Conservation (phyloP, 2,888 invertebrate species). For the Sphaerophoria taeniata region DNA sequence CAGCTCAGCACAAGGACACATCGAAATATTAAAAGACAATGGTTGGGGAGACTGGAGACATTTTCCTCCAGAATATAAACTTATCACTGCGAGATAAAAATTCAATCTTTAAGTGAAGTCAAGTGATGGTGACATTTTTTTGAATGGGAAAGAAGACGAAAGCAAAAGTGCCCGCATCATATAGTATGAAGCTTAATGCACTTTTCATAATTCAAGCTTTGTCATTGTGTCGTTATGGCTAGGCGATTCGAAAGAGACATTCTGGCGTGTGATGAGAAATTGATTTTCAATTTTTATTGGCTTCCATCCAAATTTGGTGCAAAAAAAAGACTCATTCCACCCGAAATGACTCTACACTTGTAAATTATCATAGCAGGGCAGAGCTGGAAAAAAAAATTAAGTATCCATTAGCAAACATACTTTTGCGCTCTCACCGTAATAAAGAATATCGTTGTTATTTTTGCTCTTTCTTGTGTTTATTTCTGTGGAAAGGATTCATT, state of each 20-base stretch:
- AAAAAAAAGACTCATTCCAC: slow-evolving; percentile 12
- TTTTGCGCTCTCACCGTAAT: slow-evolving; percentile 32
- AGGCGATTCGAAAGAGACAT: slow-evolving; percentile 11
- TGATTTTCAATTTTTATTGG: slow-evolving; percentile 71
- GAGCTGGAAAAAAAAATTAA: slow-evolving; percentile 23
- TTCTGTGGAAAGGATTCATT: slow-evolving; percentile 39
- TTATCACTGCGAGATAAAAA: slow-evolving; percentile 40
- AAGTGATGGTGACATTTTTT: slow-evolving; percentile 35
- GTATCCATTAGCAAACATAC: slow-evolving; percentile 61
- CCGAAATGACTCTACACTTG: slow-evolving; percentile 9
- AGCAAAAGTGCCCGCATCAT: slow-evolving; percentile 32
- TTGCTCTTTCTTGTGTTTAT: not conserved
- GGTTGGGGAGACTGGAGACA: not conserved
- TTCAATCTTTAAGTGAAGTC: slow-evolving; percentile 40
- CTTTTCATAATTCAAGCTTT: slow-evolving; percentile 35
- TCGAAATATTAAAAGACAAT: slow-evolving; percentile 51
- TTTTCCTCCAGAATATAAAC: slow-evolving; percentile 18
- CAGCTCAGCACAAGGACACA: slow-evolving; percentile 19
- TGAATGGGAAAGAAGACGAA: not conserved
- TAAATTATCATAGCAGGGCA: slow-evolving; percentile 37
- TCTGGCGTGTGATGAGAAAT: slow-evolving; percentile 59
- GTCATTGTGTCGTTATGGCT: slow-evolving; percentile 43
- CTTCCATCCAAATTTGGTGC: slow-evolving; percentile 49
- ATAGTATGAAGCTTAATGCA: slow-evolving; percentile 19
- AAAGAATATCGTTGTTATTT: slow-evolving; percentile 20